Conservation (phyloP, 2,797 vertebrate genomes). For the Natrix natrix region DNA sequence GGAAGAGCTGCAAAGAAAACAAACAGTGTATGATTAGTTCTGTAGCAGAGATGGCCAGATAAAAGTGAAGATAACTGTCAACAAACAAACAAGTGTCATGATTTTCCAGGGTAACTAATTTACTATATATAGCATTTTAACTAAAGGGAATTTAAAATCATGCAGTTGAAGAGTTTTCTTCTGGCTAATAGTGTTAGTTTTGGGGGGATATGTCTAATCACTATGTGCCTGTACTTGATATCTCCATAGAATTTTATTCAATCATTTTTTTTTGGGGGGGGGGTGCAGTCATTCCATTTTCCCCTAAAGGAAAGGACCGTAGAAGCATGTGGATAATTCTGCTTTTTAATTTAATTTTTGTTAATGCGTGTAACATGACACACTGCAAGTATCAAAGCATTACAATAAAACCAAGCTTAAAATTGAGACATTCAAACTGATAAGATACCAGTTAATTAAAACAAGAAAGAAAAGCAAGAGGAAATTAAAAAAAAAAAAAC, state of each 20-base stretch:
- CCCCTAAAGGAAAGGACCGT: background rate
- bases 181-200: background rate
- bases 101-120: background rate
- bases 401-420: background rate
- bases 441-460: background rate
- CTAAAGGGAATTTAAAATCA: background rate
- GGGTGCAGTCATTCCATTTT: background rate
- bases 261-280: background rate
- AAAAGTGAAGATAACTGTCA: background rate
- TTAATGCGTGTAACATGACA: background rate
- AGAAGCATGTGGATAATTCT: background rate
- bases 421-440: background rate
- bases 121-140: background rate
- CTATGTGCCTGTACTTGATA: background rate
- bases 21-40: conserved; percentile 1
- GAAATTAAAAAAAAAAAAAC: background rate
- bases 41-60: background rate
- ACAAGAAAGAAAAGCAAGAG: background rate
- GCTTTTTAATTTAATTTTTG: background rate
- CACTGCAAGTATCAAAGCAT: background rate
- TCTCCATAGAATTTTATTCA: background rate
- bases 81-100: background rate
- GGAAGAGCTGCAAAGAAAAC: conserved; percentile 19
- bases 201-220: background rate
- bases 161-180: background rate